Conservation (phyloP, 2,113 vertebrate species). For the Oreotrochilus melanogaster region DNA sequence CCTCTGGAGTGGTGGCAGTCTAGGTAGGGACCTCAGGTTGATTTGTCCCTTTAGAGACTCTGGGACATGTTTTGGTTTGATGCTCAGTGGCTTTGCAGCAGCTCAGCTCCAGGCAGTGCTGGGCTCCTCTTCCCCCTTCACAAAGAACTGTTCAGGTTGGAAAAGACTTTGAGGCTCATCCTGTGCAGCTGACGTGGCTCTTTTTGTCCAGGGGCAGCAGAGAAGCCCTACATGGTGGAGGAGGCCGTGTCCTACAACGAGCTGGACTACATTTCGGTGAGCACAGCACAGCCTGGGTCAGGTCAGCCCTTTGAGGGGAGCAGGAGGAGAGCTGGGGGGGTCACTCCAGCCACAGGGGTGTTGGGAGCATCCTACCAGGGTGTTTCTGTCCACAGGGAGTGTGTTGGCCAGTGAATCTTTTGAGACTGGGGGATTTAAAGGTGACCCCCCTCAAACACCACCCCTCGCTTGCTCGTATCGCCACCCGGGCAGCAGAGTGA, state of each 20-base stretch:
- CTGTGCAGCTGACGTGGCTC: not conserved
- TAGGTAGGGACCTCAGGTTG: not conserved
- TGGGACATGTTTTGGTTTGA: not conserved
- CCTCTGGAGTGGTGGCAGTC: not conserved
- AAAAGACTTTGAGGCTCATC: too few species aligned
- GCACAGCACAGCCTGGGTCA: conserved; percentile 59
- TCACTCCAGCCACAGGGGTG: rapidly evolving
- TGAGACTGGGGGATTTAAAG: not conserved
- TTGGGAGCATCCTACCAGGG: not conserved
- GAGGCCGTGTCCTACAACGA: conserved; percentile 95
- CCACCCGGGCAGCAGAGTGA: rapidly evolving
- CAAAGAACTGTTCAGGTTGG: too few species aligned
- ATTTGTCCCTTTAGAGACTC: rapidly evolving
- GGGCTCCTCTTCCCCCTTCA: not conserved
- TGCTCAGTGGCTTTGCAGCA: not conserved
- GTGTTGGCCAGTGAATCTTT: not conserved
- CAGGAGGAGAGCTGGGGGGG: not conserved
- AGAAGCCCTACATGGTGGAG: conserved; percentile 96
- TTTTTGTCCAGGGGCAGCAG: conserved; percentile 88
- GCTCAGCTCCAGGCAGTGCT: not conserved
- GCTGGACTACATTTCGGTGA: conserved; percentile 95
- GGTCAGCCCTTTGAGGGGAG: not conserved
- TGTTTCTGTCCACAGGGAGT: not conserved
- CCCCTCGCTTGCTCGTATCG: not conserved
- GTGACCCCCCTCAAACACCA: not conserved